Evolutionary conservation across 1,140 invertebrate genomes (phyloP).

Genomic region (Calosoma granatense): DNA sequence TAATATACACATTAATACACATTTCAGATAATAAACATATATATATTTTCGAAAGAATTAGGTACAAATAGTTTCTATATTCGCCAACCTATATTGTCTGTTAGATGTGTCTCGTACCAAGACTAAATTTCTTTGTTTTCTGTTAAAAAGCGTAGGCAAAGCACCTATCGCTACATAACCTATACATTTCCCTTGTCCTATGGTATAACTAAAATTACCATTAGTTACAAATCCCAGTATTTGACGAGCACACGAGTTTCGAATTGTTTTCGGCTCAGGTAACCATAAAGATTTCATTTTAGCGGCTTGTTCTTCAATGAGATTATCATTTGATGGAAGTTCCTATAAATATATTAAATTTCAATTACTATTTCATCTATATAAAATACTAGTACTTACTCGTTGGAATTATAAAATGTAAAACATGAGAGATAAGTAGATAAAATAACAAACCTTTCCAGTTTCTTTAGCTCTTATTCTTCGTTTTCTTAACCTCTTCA

Average conservation of each 20-base stretch:
- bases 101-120: constrained; percentile 28
- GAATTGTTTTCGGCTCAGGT: constrained; percentile 44
- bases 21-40: too few relatives aligned
- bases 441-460: constrained; percentile 15
- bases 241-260: constrained; percentile 50
- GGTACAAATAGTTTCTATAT: constrained; percentile 21
- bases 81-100: constrained; percentile 25
- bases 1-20: too few relatives aligned
- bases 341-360: constrained; percentile 19
- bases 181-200: constrained; percentile 49
- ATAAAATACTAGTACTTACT: constrained; percentile 11
- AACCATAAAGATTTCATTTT: constrained; percentile 60
- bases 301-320: constrained; percentile 42
- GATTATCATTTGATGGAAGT: constrained; percentile 28
- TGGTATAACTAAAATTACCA: constrained; percentile 58
- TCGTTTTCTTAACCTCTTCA: constrained; percentile 49
- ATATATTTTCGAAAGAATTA: constrained; percentile 13
- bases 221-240: constrained; percentile 62
- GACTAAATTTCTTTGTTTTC: constrained; percentile 20
- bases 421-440: too few relatives aligned
- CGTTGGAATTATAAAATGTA: constrained; percentile 12
- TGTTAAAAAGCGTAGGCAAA: constrained; percentile 27
- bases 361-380: constrained; percentile 12
- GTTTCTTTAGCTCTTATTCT: constrained; percentile 40
- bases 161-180: constrained; percentile 55